Conservation (phyloP, 2,113 vertebrate species). For the Pseudonaja textilis region DNA sequence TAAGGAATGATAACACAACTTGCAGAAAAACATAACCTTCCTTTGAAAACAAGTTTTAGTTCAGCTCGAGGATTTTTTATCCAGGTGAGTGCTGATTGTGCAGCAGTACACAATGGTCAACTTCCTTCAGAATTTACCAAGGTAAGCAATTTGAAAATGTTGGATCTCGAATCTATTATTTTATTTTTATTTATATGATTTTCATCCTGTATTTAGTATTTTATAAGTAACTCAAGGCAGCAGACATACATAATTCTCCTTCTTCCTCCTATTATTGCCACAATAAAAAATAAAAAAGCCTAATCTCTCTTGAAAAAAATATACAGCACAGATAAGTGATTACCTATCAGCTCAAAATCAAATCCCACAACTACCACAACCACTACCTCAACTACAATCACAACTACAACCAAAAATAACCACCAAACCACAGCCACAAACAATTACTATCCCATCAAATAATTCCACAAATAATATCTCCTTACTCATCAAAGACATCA, state of each 20-base stretch:
- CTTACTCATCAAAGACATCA: too few relatives aligned
- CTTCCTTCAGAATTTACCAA: conserved; percentile 93
- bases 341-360: too few relatives aligned
- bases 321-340: too few relatives aligned
- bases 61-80: conserved; percentile 91
- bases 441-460: too few relatives aligned
- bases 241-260: background rate
- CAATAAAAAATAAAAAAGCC: too few relatives aligned
- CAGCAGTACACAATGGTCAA: conserved; percentile 70
- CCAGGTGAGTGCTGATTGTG: conserved; percentile 84
- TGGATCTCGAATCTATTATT: conserved; percentile 17
- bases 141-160: conserved; percentile 68
- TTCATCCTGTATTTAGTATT: background rate
- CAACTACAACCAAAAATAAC: too few relatives aligned
- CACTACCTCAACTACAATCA: too few relatives aligned
- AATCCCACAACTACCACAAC: too few relatives aligned
- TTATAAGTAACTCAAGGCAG: background rate
- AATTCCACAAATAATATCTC: too few relatives aligned
- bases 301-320: too few relatives aligned
- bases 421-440: too few relatives aligned
- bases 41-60: conserved; percentile 91
- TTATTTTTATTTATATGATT: background rate
- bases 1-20: conserved; percentile 86
- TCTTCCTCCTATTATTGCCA: background rate
- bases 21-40: conserved; percentile 84